Evolutionary conservation across 2,888 invertebrate genomes (phyloP).

Genomic region (Hirtodrosophila trivittata): DNA sequence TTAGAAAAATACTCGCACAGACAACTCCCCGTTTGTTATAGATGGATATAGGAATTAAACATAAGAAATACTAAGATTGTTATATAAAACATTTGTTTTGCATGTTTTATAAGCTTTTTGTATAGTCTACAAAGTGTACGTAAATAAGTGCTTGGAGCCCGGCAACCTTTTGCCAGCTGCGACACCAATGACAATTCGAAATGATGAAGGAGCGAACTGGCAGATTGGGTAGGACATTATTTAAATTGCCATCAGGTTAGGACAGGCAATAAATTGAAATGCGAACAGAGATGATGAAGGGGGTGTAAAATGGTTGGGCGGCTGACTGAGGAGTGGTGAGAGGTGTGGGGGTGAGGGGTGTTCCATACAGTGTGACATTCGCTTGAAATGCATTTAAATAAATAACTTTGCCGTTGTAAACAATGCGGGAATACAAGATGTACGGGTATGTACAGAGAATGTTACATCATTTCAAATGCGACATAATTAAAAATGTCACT

Average conservation of each 20-base stretch:
- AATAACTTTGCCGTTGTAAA: constrained; percentile 48
- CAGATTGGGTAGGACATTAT: constrained; percentile 54
- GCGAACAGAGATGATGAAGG: constrained; percentile 33
- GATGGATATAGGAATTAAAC: too few species aligned
- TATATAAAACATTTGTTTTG: too few species aligned
- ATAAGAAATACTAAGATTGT: too few species aligned
- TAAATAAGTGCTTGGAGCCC: constrained; percentile 39
- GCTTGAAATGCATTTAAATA: constrained; percentile 56
- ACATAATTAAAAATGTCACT: constrained; percentile 70
- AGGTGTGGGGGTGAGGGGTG: not conserved
- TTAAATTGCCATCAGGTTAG: constrained; percentile 69
- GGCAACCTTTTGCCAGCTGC: constrained; percentile 33
- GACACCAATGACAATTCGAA: constrained; percentile 40
- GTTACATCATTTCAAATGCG: constrained; percentile 52
- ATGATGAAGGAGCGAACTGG: not conserved
- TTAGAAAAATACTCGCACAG: too few species aligned
- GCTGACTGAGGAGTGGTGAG: not conserved
- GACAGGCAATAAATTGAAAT: constrained; percentile 67
- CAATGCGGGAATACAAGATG: constrained; percentile 24
- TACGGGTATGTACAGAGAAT: constrained; percentile 3
- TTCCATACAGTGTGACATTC: constrained; percentile 24
- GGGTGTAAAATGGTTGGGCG: not conserved
- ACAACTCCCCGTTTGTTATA: too few species aligned
- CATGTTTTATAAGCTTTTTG: not conserved
- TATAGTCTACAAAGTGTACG: constrained; percentile 22